These are phyloP conservation scores for Lasiurus cinereus DNA, from an alignment of 2,113 vertebrate genomes.

Conservation along the genomic window DNA sequence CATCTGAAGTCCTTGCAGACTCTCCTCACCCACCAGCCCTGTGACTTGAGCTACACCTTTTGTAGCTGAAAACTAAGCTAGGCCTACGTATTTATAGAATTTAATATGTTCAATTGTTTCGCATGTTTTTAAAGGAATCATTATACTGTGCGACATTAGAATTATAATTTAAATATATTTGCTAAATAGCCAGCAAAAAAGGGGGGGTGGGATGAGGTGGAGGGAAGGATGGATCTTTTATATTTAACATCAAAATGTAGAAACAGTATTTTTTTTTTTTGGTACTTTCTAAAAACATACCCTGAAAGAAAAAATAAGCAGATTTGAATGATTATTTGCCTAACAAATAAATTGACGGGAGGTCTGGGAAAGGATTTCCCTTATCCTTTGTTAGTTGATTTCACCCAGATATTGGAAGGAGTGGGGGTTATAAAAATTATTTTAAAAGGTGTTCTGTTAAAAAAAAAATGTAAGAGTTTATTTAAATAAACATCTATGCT, in stretches of 20 bases:
- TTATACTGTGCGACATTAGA: not conserved
- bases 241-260: slow-evolving; percentile 51
- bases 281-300: not conserved
- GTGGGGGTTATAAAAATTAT: not conserved
- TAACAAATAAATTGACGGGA: not conserved
- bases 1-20: slow-evolving; percentile 43
- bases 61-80: slow-evolving; percentile 58
- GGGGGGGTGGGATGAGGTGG: no score
- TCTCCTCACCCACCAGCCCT: not conserved
- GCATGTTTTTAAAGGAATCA: slow-evolving; percentile 37
- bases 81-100: not conserved
- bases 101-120: slow-evolving; percentile 43
- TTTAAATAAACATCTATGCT: not conserved
- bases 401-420: not conserved
- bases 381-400: slow-evolving; percentile 49
- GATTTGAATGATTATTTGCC: slow-evolving; percentile 38
- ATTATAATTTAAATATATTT: slow-evolving; percentile 22
- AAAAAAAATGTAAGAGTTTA: not conserved
- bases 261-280: not conserved
- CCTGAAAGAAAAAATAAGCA: slow-evolving; percentile 59
- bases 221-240: not conserved
- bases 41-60: slow-evolving; percentile 15
- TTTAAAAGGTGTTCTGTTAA: not conserved
- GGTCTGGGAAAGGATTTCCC: not conserved
- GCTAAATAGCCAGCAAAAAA: not conserved